phyloP scores from a whole-genome alignment of 92 coral and sea anemone species.

The Siderastrea radians region DNA sequence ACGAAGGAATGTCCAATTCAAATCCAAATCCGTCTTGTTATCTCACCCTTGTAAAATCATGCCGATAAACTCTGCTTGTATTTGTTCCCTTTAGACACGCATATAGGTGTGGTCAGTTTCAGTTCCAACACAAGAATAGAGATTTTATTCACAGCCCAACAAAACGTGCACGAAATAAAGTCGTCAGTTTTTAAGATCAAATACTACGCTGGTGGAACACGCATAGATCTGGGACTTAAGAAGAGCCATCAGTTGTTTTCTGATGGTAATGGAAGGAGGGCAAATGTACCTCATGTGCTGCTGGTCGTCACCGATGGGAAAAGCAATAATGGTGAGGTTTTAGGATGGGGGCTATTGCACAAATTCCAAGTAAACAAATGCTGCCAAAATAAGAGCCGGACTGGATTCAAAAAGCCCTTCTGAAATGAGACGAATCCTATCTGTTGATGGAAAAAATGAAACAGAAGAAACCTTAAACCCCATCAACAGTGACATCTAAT shows the following conservation, averaged over 20 bases:
- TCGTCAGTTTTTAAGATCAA: background rate
- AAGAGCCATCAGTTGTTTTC: slow-evolving; percentile 22
- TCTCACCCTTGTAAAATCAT: no score
- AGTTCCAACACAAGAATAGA: slow-evolving; percentile 16
- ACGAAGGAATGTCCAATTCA: no score
- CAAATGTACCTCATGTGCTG: slow-evolving; percentile 9
- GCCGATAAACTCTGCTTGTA: background rate
- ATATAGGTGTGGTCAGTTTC: slow-evolving; percentile 37
- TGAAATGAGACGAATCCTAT: no score
- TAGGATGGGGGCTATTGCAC: background rate
- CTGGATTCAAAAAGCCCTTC: no score
- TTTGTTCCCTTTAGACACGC: slow-evolving; percentile 17
- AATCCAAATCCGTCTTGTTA: no score
- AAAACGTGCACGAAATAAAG: slow-evolving; percentile 4
- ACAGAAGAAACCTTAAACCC: no score
- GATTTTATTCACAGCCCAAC: background rate
- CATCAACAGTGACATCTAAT: no score
- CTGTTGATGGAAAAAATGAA: no score
- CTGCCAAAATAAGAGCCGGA: no score
- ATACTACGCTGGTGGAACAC: background rate
- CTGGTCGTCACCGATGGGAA: slow-evolving; percentile 35
- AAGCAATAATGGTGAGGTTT: background rate
- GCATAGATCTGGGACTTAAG: slow-evolving; percentile 18
- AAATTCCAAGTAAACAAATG: background rate
- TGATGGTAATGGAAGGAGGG: background rate